These are phyloP conservation scores for Aptenodytes forsteri DNA, from an alignment of 2,113 vertebrate genomes.

Conservation along the genomic window DNA sequence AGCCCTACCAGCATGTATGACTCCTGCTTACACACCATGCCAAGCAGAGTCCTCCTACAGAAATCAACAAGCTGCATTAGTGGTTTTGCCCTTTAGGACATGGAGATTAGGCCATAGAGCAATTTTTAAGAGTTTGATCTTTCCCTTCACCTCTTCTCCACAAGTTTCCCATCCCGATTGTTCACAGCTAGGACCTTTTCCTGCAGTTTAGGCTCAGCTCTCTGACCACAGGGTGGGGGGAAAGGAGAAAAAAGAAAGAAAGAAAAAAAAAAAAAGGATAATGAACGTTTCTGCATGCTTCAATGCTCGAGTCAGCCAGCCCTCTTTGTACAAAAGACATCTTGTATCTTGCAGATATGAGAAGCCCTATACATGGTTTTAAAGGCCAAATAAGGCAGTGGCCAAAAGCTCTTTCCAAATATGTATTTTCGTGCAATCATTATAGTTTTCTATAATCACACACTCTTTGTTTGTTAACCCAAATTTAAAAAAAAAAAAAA, in stretches of 20 bases:
- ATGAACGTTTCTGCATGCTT: not conserved
- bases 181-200: not conserved
- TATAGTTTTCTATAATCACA: not conserved
- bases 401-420: not conserved
- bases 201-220: not conserved
- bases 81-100: not conserved
- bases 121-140: not conserved
- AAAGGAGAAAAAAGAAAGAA: rapidly evolving
- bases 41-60: not conserved
- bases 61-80: not conserved
- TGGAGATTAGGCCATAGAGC: not conserved
- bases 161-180: too few relatives aligned
- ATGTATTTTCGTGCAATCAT: not conserved
- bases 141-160: not conserved
- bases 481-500: not conserved
- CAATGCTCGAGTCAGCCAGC: not conserved
- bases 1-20: not conserved
- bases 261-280: not conserved
- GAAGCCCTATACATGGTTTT: rapidly evolving
- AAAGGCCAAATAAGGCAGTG: not conserved
- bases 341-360: not conserved
- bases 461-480: not conserved
- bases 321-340: not conserved
- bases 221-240: not conserved
- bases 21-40: not conserved